These are phyloP conservation scores for Hyposoter dolosus DNA, from an alignment of 2,888 invertebrate genomes.

Conservation along the genomic window DNA sequence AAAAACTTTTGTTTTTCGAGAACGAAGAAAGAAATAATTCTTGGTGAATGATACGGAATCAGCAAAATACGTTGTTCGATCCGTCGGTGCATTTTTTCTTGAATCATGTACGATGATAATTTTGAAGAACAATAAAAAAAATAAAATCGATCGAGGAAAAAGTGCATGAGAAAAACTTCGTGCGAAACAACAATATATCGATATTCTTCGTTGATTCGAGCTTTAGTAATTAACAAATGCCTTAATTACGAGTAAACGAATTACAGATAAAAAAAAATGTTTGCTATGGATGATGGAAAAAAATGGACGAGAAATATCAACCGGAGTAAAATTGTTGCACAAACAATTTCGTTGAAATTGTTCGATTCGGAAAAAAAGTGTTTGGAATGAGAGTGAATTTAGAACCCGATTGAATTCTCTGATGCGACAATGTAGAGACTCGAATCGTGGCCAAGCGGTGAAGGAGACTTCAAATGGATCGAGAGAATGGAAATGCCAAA, in stretches of 20 bases:
- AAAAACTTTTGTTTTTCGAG: too few species aligned
- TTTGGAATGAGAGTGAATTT: background rate
- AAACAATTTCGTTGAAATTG: background rate
- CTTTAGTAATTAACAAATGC: too few species aligned
- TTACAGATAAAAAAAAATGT: background rate
- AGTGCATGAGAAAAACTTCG: background rate
- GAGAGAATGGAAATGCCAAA: conserved; percentile 24
- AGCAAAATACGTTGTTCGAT: background rate
- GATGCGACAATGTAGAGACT: conserved; percentile 1
- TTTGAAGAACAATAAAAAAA: background rate
- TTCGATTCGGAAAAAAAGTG: background rate
- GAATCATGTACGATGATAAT: background rate
- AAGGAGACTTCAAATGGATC: conserved; percentile 11
- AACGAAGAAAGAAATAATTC: too few species aligned
- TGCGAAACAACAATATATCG: background rate
- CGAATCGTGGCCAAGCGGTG: background rate
- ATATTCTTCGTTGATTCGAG: background rate
- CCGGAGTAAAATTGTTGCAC: background rate
- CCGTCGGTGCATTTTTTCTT: conserved; percentile 13
- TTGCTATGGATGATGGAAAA: background rate
- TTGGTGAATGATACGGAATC: background rate
- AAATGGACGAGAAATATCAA: background rate
- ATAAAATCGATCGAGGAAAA: background rate
- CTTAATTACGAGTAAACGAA: too few species aligned
- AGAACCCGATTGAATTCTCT: background rate